phyloP scores from a whole-genome alignment of 2,888 invertebrate species.

The Oxyscelio sp. region DNA sequence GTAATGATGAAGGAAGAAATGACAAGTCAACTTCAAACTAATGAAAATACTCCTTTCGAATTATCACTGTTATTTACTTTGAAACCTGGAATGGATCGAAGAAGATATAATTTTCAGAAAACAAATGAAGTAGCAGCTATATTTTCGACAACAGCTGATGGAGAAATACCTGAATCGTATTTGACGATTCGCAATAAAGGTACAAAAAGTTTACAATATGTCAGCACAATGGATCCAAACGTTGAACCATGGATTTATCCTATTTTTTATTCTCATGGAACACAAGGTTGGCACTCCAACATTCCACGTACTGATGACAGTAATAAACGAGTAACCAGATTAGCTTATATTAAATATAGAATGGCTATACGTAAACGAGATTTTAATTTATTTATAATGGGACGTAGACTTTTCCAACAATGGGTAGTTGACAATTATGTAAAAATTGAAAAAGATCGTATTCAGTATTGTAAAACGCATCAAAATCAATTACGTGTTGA shows the following conservation, averaged over 20 bases:
- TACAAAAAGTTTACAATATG: neutral
- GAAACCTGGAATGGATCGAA: conserved; percentile 29
- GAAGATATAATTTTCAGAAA: conserved; percentile 69
- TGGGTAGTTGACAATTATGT: no score
- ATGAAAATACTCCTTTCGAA: conserved; percentile 35
- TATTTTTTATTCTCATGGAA: conserved; percentile 62
- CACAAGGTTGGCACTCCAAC: conserved; percentile 47
- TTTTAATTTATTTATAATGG: neutral
- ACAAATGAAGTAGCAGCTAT: no score
- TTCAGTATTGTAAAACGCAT: neutral
- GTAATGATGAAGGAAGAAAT: conserved; percentile 72
- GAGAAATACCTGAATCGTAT: conserved; percentile 72
- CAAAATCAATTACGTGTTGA: neutral
- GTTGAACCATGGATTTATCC: no score
- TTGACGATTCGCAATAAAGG: neutral
- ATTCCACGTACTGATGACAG: conserved; percentile 7
- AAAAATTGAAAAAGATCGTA: no score
- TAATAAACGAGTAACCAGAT: conserved; percentile 22
- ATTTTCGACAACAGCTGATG: conserved; percentile 31
- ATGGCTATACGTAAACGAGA: neutral
- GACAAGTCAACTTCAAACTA: neutral
- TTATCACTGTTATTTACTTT: conserved; percentile 60
- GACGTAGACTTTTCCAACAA: neutral
- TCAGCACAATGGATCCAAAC: no score
- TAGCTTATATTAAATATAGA: conserved; percentile 1